Conservation (phyloP, 2,888 invertebrate genomes). For the Onchidella celtica region DNA sequence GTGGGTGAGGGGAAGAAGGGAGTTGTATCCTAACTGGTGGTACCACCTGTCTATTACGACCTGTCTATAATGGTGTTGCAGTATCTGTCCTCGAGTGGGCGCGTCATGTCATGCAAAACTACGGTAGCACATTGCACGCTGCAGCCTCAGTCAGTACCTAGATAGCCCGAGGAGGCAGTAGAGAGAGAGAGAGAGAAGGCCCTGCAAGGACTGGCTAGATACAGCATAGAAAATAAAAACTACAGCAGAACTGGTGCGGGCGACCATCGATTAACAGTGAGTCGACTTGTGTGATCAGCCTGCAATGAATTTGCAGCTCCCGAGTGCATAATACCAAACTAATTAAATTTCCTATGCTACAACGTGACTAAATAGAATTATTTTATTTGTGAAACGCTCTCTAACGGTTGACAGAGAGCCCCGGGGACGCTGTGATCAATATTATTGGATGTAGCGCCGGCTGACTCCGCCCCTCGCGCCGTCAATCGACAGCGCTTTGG, state of each 20-base stretch:
- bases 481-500: conserved; percentile 10
- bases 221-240: no score
- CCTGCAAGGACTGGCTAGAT: no score
- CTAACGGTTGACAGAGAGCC: background rate
- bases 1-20: background rate
- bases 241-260: no score
- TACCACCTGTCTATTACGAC: no score
- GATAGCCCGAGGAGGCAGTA: no score
- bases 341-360: conserved; percentile 34
- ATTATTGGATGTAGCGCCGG: background rate
- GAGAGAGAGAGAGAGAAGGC: no score
- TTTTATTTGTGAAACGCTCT: background rate
- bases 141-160: no score
- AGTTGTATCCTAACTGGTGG: background rate
- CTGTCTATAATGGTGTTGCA: no score
- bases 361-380: conserved; percentile 27
- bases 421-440: background rate
- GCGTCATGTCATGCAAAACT: no score
- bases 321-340: background rate
- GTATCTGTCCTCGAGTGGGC: no score
- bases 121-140: no score
- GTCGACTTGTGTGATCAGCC: background rate
- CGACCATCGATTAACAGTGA: no score
- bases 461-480: background rate
- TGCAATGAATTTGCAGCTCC: background rate